These are phyloP conservation scores for Ectemnius cavifrons DNA, from an alignment of 2,888 invertebrate species.

Conservation along the genomic window DNA sequence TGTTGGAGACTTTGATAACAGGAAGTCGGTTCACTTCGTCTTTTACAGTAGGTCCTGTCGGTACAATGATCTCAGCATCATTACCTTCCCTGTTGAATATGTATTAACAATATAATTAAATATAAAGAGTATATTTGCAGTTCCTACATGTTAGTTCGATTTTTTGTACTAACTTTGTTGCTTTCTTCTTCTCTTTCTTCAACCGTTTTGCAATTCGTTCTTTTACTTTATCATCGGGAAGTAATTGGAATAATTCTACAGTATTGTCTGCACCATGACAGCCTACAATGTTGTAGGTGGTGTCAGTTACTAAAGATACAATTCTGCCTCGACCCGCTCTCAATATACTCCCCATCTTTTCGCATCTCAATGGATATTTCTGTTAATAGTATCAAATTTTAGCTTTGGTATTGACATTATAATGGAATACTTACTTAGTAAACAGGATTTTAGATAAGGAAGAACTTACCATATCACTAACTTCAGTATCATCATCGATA, in stretches of 20 bases:
- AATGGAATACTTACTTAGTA: constrained; percentile 29
- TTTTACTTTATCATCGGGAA: constrained; percentile 86
- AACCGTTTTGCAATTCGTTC: constrained; percentile 86
- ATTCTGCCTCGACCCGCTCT: constrained; percentile 90
- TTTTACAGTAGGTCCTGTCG: constrained; percentile 79
- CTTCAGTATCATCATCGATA: constrained; percentile 79
- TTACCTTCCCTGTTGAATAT: constrained; percentile 51
- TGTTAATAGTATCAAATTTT: constrained; percentile 23
- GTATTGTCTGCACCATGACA: constrained; percentile 91
- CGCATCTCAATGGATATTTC: constrained; percentile 85
- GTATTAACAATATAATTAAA: constrained; percentile 3
- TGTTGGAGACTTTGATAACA: constrained; percentile 83
- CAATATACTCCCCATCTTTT: constrained; percentile 88
- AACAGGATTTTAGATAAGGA: background rate
- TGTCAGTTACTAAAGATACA: constrained; percentile 86
- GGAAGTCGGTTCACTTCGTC: constrained; percentile 87
- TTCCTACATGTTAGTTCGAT: background rate
- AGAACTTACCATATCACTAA: constrained; percentile 80
- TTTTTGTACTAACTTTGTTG: constrained; percentile 57
- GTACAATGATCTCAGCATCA: constrained; percentile 61
- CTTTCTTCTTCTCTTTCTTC: constrained; percentile 85
- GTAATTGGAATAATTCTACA: constrained; percentile 91
- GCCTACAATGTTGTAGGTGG: constrained; percentile 85
- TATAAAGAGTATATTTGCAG: constrained; percentile 2
- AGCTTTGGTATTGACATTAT: background rate